Conservation (phyloP, 1,140 invertebrate species). For the Bicyclus anynana region DNA sequence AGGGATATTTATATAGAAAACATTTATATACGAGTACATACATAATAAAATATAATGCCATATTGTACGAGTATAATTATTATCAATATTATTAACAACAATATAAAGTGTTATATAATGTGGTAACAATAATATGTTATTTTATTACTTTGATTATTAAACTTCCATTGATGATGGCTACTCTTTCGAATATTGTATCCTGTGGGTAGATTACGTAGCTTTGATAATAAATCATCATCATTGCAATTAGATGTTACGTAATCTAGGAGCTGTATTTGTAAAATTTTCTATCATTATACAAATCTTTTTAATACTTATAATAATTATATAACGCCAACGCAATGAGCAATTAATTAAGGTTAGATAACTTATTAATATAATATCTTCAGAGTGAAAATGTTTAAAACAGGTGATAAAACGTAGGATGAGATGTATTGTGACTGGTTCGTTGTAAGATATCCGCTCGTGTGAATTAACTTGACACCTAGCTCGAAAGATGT, state of each 20-base stretch:
- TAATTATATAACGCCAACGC: conserved; percentile 41
- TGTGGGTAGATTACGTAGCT: background rate
- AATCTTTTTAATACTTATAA: conserved; percentile 10
- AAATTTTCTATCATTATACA: background rate
- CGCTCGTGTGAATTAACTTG: no score
- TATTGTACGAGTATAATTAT: no score
- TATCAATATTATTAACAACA: no score
- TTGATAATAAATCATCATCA: background rate
- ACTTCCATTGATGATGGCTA: background rate
- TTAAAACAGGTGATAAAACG: conserved; percentile 41
- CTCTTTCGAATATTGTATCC: background rate
- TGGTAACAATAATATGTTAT: no score
- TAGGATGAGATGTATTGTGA: conserved; percentile 45
- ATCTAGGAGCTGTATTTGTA: background rate
- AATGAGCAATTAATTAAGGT: conserved; percentile 36
- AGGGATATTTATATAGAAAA: no score
- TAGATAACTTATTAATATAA: no score
- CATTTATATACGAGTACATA: no score
- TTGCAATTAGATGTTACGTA: background rate
- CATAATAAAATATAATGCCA: no score
- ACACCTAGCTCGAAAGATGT: no score
- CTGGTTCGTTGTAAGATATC: conserved; percentile 47
- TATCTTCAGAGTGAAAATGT: conserved; percentile 30
- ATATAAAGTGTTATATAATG: background rate
- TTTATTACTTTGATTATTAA: background rate